phyloP scores from a whole-genome alignment of 2,797 vertebrate genomes.

The Enteromius argenteus region DNA sequence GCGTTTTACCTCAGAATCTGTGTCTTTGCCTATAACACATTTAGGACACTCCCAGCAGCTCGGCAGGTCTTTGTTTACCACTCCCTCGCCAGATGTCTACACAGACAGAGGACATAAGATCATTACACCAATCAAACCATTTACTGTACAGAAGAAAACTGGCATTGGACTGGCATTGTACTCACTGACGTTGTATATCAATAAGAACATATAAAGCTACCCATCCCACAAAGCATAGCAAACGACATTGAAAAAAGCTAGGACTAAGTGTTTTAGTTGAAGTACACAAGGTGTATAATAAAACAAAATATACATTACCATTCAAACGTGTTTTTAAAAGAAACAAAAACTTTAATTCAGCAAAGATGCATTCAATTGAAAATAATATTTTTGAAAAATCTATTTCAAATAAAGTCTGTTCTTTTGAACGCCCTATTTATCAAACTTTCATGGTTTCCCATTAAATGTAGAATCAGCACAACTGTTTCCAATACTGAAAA shows the following conservation, averaged over 20 bases:
- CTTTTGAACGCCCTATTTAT: not conserved
- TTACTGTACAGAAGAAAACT: not conserved
- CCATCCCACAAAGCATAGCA: not conserved
- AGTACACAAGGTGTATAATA: too few species aligned
- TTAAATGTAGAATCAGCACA: too few species aligned
- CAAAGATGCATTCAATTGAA: not conserved
- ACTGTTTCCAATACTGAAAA: not conserved
- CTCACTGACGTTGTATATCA: not conserved
- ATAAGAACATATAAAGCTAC: not conserved
- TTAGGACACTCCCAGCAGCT: conserved; percentile 99
- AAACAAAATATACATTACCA: too few species aligned
- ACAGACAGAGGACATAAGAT: not conserved
- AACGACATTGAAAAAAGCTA: not conserved
- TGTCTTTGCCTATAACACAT: conserved; percentile 86
- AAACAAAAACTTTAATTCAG: not conserved
- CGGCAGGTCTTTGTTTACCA: conserved; percentile 94
- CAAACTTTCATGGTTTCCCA: not conserved
- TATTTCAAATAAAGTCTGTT: not conserved
- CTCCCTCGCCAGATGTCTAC: conserved; percentile 91
- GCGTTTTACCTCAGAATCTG: conserved; percentile 84
- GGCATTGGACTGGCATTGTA: not conserved
- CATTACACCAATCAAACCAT: not conserved
- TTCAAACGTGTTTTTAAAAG: too few species aligned
- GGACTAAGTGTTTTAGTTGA: too few species aligned
- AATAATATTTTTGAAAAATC: not conserved